These are phyloP conservation scores for Monopis laevigella DNA, from an alignment of 2,888 invertebrate species.

Conservation along the genomic window DNA sequence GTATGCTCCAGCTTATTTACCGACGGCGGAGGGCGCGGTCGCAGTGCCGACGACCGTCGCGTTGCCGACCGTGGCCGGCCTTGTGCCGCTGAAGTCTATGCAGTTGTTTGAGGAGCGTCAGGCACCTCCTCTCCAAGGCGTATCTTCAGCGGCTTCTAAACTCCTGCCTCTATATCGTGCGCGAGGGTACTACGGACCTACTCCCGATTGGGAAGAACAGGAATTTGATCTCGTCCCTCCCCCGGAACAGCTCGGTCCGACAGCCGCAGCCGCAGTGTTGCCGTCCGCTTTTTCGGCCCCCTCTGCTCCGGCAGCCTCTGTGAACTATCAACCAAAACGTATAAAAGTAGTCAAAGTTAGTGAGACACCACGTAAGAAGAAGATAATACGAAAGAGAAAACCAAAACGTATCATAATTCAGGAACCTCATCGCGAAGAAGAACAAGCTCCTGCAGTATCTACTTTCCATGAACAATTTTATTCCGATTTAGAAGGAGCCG, in stretches of 20 bases:
- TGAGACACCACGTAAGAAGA: slow-evolving; percentile 40
- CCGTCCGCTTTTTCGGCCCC: slow-evolving; percentile 34
- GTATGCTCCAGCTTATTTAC: slow-evolving; percentile 56
- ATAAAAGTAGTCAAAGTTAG: slow-evolving; percentile 49
- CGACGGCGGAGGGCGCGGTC: slow-evolving; percentile 49
- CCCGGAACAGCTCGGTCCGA: slow-evolving; percentile 32
- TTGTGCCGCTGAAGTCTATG: slow-evolving; percentile 41
- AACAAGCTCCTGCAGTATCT: slow-evolving; percentile 40
- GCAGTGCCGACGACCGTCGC: slow-evolving; percentile 43
- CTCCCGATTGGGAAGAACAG: slow-evolving; percentile 43
- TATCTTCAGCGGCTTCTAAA: slow-evolving; percentile 39
- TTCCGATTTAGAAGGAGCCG: slow-evolving; percentile 52
- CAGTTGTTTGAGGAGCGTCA: slow-evolving; percentile 43
- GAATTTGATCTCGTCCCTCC: slow-evolving; percentile 43
- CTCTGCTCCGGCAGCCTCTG: slow-evolving; percentile 23
- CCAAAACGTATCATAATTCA: slow-evolving; percentile 37
- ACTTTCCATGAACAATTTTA: slow-evolving; percentile 59
- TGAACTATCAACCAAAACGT: slow-evolving; percentile 36
- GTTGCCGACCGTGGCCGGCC: slow-evolving; percentile 37
- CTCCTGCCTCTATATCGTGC: slow-evolving; percentile 52
- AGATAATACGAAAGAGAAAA: slow-evolving; percentile 39
- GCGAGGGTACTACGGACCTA: slow-evolving; percentile 56
- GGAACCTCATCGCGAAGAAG: slow-evolving; percentile 28
- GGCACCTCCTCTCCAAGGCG: slow-evolving; percentile 22
- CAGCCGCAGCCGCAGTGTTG: slow-evolving; percentile 21